Evolutionary conservation across 2,888 invertebrate genomes (phyloP).

Genomic region (Drosophila flavopinicola): DNA sequence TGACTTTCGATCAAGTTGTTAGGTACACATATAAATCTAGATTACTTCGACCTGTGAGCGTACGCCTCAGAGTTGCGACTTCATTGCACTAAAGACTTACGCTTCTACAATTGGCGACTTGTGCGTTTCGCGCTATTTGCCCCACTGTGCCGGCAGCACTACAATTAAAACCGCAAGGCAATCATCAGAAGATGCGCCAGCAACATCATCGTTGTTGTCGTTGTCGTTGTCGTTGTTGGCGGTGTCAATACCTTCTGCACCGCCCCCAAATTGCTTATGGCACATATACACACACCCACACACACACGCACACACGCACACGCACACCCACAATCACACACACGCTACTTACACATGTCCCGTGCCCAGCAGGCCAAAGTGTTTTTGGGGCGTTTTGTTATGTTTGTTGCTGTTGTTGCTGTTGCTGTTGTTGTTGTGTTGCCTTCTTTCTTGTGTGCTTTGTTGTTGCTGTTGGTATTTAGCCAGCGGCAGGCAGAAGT

Average conservation of each 20-base stretch:
- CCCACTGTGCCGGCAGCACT: constrained; percentile 41
- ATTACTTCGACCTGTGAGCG: too few species aligned
- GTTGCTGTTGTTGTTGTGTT: constrained; percentile 7
- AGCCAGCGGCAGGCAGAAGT: constrained; percentile 29
- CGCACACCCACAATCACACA: constrained; percentile 14
- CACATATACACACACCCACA: constrained; percentile 22
- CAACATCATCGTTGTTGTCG: constrained; percentile 20
- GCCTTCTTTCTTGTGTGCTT: constrained; percentile 13
- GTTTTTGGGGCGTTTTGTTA: constrained; percentile 52
- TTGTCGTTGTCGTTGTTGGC: constrained; percentile 41
- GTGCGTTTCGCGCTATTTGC: too few species aligned
- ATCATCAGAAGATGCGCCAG: constrained; percentile 44
- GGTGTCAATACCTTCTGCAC: constrained; percentile 65
- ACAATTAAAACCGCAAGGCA: constrained; percentile 65
- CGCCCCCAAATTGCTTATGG: constrained; percentile 61
- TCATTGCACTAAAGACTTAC: too few species aligned
- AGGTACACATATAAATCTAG: not conserved
- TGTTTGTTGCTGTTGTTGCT: constrained; percentile 1
- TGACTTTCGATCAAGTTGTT: not conserved
- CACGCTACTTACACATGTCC: constrained; percentile 29
- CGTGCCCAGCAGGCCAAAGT: constrained; percentile 52
- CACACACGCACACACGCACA: not conserved
- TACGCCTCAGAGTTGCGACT: too few species aligned
- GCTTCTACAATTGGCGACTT: too few species aligned
- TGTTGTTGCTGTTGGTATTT: constrained; percentile 20